These are phyloP conservation scores for Bugula neritina DNA, from an alignment of 2,888 invertebrate genomes.

Conservation along the genomic window DNA sequence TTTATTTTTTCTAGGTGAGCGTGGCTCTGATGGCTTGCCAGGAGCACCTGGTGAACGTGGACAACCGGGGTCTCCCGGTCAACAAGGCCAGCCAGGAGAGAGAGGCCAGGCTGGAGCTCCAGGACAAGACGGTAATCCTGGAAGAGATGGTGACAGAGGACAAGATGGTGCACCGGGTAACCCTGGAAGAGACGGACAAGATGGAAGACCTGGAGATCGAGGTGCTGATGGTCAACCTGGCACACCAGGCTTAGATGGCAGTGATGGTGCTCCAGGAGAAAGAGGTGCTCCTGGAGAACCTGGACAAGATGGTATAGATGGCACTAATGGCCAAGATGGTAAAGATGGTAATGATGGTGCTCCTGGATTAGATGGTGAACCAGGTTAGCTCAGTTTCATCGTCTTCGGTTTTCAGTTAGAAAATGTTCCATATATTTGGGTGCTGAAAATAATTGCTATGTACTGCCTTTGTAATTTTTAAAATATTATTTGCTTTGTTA, in stretches of 20 bases:
- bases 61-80: constrained; percentile 27
- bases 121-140: constrained; percentile 17
- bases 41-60: constrained; percentile 28
- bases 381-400: background rate
- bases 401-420: no score
- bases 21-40: background rate
- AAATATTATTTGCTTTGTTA: no score
- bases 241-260: background rate
- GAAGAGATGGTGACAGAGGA: constrained; percentile 18
- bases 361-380: constrained; percentile 24
- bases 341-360: constrained; percentile 26
- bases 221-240: constrained; percentile 25
- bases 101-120: constrained; percentile 13
- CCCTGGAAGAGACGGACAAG: constrained; percentile 18
- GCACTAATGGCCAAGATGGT: constrained; percentile 9
- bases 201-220: constrained; percentile 25
- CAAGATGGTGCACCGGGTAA: background rate
- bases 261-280: background rate
- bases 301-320: constrained; percentile 15
- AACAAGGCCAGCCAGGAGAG: constrained; percentile 1
- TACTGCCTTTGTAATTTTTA: no score
- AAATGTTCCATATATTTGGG: no score
- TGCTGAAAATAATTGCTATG: no score
- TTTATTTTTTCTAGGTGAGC: background rate
- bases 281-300: constrained; percentile 24